Conservation (phyloP, 30 jellyfish, hydroid and myxozoan species). For the Turritopsis rubra region DNA sequence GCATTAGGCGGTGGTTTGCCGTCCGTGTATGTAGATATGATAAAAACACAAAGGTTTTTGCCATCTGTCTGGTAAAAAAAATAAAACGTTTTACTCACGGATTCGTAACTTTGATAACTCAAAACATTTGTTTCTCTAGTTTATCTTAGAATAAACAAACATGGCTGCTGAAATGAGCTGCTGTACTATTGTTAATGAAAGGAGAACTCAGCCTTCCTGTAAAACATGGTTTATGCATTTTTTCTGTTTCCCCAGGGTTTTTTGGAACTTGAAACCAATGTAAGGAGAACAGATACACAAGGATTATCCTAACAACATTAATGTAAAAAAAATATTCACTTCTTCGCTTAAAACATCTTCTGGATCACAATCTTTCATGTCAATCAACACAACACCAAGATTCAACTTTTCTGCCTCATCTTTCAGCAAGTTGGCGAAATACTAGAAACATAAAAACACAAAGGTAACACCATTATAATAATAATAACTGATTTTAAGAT, state of each 20-base stretch:
- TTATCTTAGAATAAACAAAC: too few relatives aligned
- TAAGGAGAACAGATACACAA: too few relatives aligned
- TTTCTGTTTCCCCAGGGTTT: too few relatives aligned
- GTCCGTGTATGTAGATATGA: slow-evolving; percentile 76
- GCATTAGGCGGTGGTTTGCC: slow-evolving; percentile 86
- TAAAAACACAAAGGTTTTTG: slow-evolving; percentile 42
- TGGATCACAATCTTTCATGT: slow-evolving; percentile 83
- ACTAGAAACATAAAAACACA: slow-evolving; percentile 18
- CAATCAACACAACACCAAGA: slow-evolving; percentile 5
- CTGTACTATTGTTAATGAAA: too few relatives aligned
- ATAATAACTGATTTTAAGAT: not conserved
- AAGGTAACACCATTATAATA: too few relatives aligned
- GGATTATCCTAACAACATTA: too few relatives aligned
- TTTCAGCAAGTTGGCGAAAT: slow-evolving; percentile 39
- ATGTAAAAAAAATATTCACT: slow-evolving; percentile 19
- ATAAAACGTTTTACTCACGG: not conserved
- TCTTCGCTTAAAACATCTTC: slow-evolving; percentile 76
- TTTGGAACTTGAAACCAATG: too few relatives aligned
- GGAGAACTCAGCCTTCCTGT: too few relatives aligned
- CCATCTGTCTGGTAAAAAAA: slow-evolving; percentile 38
- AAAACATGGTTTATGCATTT: too few relatives aligned
- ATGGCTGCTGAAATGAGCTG: too few relatives aligned
- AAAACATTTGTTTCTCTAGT: too few relatives aligned
- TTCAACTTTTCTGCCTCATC: slow-evolving; percentile 20
- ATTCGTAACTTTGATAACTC: too few relatives aligned